These are phyloP conservation scores for Mallateleia sp. DNA, from an alignment of 2,888 invertebrate genomes.

Conservation along the genomic window DNA sequence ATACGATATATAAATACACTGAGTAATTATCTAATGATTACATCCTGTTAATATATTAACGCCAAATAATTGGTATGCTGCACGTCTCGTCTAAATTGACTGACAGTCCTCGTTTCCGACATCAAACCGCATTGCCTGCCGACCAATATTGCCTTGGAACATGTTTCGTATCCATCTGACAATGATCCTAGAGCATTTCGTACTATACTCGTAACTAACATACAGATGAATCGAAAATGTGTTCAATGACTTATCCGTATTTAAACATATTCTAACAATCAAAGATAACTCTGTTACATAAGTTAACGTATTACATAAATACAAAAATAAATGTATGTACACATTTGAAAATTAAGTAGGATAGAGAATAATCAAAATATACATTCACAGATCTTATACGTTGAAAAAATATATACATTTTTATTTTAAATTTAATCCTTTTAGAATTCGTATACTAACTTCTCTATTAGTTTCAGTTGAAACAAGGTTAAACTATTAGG, in stretches of 20 bases:
- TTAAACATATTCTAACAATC: too few species aligned
- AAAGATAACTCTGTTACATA: background rate
- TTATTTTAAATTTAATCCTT: constrained; percentile 52
- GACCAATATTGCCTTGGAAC: constrained; percentile 51
- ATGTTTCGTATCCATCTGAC: constrained; percentile 59
- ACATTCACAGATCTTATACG: background rate
- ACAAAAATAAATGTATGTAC: background rate
- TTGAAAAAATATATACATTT: constrained; percentile 6
- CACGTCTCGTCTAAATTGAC: constrained; percentile 61
- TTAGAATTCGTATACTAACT: constrained; percentile 48
- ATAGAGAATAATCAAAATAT: background rate
- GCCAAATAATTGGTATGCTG: constrained; percentile 61
- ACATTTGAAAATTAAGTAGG: background rate
- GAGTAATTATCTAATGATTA: constrained; percentile 28
- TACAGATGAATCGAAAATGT: constrained; percentile 9
- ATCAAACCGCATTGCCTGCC: constrained; percentile 66
- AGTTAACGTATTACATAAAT: background rate
- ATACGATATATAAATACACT: too few species aligned
- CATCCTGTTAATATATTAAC: constrained; percentile 26
- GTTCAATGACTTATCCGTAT: background rate
- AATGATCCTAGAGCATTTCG: constrained; percentile 41
- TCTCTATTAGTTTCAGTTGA: constrained; percentile 36
- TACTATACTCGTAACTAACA: constrained; percentile 43
- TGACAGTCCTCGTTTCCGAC: constrained; percentile 66
- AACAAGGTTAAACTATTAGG: constrained; percentile 67